These are phyloP conservation scores for Trissoscelio sp. DNA, from an alignment of 2,888 invertebrate species.

Conservation along the genomic window DNA sequence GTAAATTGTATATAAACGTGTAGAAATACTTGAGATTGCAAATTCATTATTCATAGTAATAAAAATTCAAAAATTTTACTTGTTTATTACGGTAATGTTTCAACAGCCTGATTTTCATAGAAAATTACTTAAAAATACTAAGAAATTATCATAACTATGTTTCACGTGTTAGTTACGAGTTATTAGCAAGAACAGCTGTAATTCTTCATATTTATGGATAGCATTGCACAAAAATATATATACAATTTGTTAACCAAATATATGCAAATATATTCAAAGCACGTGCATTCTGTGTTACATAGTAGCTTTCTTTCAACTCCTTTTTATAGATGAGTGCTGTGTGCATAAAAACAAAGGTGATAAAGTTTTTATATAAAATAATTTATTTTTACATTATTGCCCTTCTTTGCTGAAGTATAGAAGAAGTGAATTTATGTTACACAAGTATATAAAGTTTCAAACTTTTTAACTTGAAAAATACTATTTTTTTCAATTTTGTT, in stretches of 20 bases:
- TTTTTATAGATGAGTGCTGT: background rate
- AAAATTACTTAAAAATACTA: background rate
- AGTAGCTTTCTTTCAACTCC: background rate
- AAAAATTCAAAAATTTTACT: too few relatives aligned
- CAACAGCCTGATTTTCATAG: too few relatives aligned
- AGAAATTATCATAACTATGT: background rate
- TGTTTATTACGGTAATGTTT: too few relatives aligned
- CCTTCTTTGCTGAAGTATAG: background rate
- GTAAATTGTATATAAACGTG: too few relatives aligned
- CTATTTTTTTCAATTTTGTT: too few relatives aligned
- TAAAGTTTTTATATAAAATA: background rate
- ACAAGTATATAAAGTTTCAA: too few relatives aligned
- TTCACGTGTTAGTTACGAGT: background rate
- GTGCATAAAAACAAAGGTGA: background rate
- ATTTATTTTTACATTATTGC: background rate
- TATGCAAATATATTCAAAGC: constrained; percentile 8
- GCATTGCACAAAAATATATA: constrained; percentile 4
- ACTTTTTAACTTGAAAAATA: too few relatives aligned
- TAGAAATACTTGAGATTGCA: too few relatives aligned
- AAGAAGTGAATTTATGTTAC: background rate
- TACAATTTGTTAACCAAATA: background rate
- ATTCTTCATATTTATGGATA: background rate
- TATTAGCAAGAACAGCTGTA: background rate
- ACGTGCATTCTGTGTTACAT: background rate
- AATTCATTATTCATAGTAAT: too few relatives aligned